These are phyloP conservation scores for Anas bahamensis DNA, from an alignment of 2,797 vertebrate genomes.

Conservation along the genomic window DNA sequence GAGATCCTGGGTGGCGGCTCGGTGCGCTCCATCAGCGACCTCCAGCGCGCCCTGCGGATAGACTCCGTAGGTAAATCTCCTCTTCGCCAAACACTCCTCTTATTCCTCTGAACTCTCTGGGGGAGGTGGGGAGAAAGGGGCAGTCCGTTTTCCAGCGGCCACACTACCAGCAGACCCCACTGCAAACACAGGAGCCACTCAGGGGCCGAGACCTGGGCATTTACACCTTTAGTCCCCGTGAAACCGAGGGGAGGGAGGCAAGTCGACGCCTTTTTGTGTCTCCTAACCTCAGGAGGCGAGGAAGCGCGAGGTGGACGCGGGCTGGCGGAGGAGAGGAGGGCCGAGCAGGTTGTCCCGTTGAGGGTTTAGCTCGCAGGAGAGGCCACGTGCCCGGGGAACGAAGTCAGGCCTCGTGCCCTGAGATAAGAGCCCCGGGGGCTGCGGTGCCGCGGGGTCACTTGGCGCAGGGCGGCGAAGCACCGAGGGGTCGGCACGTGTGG, in stretches of 20 bases:
- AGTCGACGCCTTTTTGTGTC: not conserved
- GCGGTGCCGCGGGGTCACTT: conserved; percentile 67
- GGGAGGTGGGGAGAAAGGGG: not conserved
- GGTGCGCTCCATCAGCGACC: conserved; percentile 89
- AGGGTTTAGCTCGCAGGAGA: not conserved
- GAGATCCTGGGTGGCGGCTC: conserved; percentile 88
- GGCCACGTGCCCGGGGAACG: not conserved
- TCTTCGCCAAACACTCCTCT: conserved; percentile 16
- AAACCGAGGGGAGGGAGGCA: not conserved
- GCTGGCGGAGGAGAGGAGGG: not conserved
- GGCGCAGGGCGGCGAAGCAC: not conserved
- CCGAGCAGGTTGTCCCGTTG: not conserved
- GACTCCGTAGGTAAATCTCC: conserved; percentile 90
- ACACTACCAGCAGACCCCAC: not conserved
- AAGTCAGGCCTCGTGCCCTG: not conserved
- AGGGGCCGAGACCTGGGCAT: not conserved
- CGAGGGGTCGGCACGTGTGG: conserved; percentile 76
- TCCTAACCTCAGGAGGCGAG: not conserved
- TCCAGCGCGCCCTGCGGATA: conserved; percentile 87
- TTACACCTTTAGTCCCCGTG: not conserved
- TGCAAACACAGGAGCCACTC: not conserved
- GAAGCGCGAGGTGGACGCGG: not conserved
- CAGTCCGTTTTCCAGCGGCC: not conserved
- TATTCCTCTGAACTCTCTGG: not conserved
- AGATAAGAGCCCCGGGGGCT: conserved; percentile 15